Conservation (phyloP, 2,888 invertebrate genomes). For the Lottia scabra region DNA sequence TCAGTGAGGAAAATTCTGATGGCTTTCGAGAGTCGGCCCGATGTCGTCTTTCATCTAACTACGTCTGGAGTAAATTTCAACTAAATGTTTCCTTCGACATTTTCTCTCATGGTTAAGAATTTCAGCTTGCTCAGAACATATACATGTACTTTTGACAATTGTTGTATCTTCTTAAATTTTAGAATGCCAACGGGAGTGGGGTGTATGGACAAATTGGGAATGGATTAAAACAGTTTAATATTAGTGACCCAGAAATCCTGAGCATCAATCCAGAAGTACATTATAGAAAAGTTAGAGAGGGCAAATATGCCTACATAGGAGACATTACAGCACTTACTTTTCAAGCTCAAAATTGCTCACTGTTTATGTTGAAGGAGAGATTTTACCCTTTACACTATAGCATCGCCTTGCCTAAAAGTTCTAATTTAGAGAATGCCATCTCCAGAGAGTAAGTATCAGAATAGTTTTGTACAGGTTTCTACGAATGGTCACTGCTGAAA, state of each 20-base stretch:
- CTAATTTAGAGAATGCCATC: constrained; percentile 47
- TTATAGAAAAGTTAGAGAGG: constrained; percentile 35
- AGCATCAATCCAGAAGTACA: constrained; percentile 34
- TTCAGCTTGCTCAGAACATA: too few species aligned
- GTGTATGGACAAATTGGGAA: constrained; percentile 40
- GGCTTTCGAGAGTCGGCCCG: too few species aligned
- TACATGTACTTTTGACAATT: too few species aligned
- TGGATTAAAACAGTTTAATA: constrained; percentile 36
- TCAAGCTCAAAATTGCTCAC: constrained; percentile 44
- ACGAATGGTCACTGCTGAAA: too few species aligned
- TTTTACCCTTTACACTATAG: constrained; percentile 53
- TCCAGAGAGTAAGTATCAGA: constrained; percentile 15
- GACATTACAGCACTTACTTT: constrained; percentile 44
- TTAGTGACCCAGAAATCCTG: constrained; percentile 41
- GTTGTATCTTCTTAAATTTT: constrained; percentile 10
- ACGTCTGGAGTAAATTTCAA: too few species aligned
- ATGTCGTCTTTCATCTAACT: too few species aligned
- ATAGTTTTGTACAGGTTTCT: too few species aligned
- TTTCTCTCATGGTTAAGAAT: too few species aligned
- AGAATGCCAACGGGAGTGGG: constrained; percentile 35
- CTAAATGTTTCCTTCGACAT: too few species aligned
- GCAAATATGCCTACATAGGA: constrained; percentile 39
- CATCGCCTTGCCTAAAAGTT: constrained; percentile 55
- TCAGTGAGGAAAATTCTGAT: too few species aligned
- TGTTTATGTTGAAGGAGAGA: constrained; percentile 49